Conservation (phyloP, 2,113 vertebrate species). For the Abramis brama region DNA sequence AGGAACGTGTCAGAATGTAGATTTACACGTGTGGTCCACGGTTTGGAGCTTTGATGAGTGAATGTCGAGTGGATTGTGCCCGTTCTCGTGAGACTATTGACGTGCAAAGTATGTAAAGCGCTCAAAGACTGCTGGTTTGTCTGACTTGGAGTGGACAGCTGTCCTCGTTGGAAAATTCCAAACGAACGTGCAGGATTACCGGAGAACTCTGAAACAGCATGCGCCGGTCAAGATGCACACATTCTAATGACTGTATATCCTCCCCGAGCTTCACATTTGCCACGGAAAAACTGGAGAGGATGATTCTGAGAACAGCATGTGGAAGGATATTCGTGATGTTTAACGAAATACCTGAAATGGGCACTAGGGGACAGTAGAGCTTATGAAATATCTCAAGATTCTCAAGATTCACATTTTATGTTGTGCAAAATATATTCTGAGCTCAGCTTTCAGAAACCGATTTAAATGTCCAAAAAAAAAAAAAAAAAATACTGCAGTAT, state of each 20-base stretch:
- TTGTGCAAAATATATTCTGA: constrained; percentile 42
- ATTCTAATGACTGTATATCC: neutral
- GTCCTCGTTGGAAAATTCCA: constrained; percentile 7
- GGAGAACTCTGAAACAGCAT: neutral
- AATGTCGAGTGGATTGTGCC: neutral
- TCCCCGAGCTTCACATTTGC: constrained; percentile 2
- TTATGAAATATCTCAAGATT: constrained; percentile 20
- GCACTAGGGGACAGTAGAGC: constrained; percentile 67
- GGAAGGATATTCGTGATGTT: constrained; percentile 6
- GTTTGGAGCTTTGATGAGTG: constrained; percentile 2
- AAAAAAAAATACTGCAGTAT: neutral
- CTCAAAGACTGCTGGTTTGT: neutral
- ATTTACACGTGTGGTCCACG: neutral
- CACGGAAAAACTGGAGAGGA: constrained; percentile 23
- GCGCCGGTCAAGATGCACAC: neutral
- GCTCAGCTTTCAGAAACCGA: constrained; percentile 33
- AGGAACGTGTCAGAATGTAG: neutral
- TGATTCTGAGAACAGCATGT: constrained; percentile 1
- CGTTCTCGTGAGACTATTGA: neutral
- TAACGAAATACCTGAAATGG: constrained; percentile 19
- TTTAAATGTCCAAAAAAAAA: neutral
- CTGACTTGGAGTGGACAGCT: neutral
- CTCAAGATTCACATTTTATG: neutral
- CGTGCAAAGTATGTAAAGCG: neutral
- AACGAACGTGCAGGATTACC: neutral